Base-by-base conservation (phyloP, 2,888 invertebrate species). In the Hirtodrosophila trivittata region DNA sequence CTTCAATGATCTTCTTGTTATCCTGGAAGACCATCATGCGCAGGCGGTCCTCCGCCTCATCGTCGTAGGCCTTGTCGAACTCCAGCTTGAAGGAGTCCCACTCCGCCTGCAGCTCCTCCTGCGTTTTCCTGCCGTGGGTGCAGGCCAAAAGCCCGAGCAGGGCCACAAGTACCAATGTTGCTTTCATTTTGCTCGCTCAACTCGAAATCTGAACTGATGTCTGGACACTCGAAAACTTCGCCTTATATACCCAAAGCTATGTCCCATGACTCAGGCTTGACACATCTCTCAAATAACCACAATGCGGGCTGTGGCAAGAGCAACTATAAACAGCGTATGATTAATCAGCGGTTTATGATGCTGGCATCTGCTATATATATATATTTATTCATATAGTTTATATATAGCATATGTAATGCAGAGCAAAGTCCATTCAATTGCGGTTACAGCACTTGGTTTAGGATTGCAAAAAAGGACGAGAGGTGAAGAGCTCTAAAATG, bases 31-130 rank as follows among this genome's bases (percentile, higher is more conserved):
- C 52, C 16, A 4, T 0, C 18, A 7, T 45, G 28, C 45, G 68
- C 21, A 33, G 1, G 1, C 0, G 6, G 0, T 68, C 72, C 12
- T 65, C 56, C 0, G 2, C 1, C 3, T 57, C 41, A 6, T 45
- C 13, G 1, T 0, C 16, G 26, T 64, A 67, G 14, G 21, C 14
- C 37, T 68, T 68, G 13, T 33, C 28, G 7, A 56, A 64, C 1
- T 70, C 30, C 1, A 5, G 0, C 13, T 64, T 67, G 9, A 39
- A 67, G 13, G 26, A 21, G 0, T 49, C 35, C 67, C 67, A 67
- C 0, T 43, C 33, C n/a, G 9, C 8, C 2, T 54, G 12, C 26
- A 25, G 18, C 1, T 46, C 10, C 7, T 37, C n/a, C n/a, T n/a
- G n/a, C n/a, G n/a, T 52, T 30, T 41, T 18, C 21, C 16, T 30